Evolutionary conservation across 2,113 vertebrate genomes (phyloP), one percentile per base, ranked within the genome.

Genomic region (Camelus dromedarius): DNA sequence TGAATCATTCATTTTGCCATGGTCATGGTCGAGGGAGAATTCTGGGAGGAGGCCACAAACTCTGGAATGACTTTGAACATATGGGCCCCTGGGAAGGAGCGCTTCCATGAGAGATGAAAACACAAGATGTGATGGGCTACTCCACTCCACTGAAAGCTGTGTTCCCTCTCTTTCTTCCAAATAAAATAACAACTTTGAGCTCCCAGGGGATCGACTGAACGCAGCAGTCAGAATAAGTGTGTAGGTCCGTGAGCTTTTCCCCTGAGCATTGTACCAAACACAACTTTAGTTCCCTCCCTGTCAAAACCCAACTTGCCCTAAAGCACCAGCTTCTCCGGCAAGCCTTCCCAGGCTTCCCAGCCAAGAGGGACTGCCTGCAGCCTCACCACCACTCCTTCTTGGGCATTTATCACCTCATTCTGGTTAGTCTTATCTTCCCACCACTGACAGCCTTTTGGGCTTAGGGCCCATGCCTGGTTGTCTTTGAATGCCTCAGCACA

Each of bases 41-140:
- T 89, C 80, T 91, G 72, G 46, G 69, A 86, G 72, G 64, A 80
- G 69, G 80, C 64, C 56, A 77, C 64, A 91, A 18, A 73, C 64
- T 87, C n/a, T 54, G 80, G 67, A 84, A 62, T 94, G 76, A 52
- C 42, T 96, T 95, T 93, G 52, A 60, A 69, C 28, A 48, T 12
- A 4, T 50, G 75, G 80, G 67, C 32, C 66, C 9, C 26, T 9
- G 60, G 73, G 9, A 84, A 72, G 79, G 35, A 52, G 35, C 4
- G 12, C 30, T n/a, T 18, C 50, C 80, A 22, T 94, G 70, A 83
- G n/a, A 16, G 70, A 52, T 82, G 42, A 66, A 76, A 73, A 18
- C 24, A 30, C 73, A 60, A 75, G 72, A 56, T 6, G 62, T 52
- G n/a, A 42, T 79, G 52, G 60, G 70, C 30, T 76, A 6, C 38